These are phyloP conservation scores for Stenodera caucasica DNA, from an alignment of 2,888 invertebrate genomes.

Conservation along the genomic window DNA sequence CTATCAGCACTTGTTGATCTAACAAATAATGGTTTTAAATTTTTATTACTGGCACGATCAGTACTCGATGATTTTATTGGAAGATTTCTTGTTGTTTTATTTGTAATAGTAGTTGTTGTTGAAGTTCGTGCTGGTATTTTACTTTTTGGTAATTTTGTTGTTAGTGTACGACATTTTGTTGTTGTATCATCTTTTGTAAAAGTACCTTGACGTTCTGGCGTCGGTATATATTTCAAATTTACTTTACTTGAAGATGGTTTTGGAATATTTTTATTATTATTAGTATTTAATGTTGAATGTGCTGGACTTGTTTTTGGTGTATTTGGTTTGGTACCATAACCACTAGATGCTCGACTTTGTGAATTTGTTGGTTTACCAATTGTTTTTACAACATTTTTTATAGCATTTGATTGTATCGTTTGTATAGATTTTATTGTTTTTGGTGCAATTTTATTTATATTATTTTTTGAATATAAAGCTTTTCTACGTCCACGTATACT, in stretches of 20 bases:
- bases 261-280: conserved; percentile 33
- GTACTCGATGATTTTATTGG: conserved; percentile 46
- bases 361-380: conserved; percentile 8
- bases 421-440: conserved; percentile 46
- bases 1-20: conserved; percentile 54
- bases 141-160: conserved; percentile 22
- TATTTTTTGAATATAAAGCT: conserved; percentile 61
- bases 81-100: neutral
- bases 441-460: conserved; percentile 36
- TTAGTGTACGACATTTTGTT: conserved; percentile 22
- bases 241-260: conserved; percentile 25
- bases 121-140: conserved; percentile 29
- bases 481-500: conserved; percentile 65
- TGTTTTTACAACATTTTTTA: conserved; percentile 47
- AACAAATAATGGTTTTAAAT: conserved; percentile 39
- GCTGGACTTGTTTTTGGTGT: conserved; percentile 39
- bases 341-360: conserved; percentile 35
- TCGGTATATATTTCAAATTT: conserved; percentile 38
- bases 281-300: conserved; percentile 19
- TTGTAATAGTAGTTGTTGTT: conserved; percentile 3
- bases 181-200: conserved; percentile 80
- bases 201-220: conserved; percentile 81
- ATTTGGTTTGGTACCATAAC: conserved; percentile 35
- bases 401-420: conserved; percentile 48
- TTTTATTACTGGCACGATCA: conserved; percentile 39